Evolutionary conservation across 2,113 vertebrate genomes (phyloP).

Genomic region (Capra hircus): DNA sequence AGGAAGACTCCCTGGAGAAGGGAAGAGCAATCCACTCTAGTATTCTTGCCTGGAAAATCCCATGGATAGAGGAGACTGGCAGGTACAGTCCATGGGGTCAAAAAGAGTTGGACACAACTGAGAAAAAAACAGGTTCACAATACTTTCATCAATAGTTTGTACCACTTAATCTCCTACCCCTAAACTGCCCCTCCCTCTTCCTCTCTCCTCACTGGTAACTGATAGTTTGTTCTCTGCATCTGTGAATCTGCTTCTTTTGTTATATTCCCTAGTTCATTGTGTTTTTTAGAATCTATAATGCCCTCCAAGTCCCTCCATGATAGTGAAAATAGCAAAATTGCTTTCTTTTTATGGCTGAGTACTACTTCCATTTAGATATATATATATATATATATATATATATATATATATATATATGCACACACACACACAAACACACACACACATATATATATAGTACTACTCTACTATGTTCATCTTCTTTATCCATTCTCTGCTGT

Average conservation of each 20-base stretch:
- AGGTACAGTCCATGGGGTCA: neutral
- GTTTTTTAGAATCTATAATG: neutral
- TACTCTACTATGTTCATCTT: neutral
- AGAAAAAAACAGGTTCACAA: neutral
- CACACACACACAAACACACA: too few relatives aligned
- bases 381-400: too few relatives aligned
- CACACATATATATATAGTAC: rapidly evolving
- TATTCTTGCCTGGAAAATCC: neutral
- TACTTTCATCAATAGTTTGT: neutral
- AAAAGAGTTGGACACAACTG: neutral
- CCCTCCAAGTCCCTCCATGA: neutral
- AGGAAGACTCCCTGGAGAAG: neutral
- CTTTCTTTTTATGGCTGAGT: neutral
- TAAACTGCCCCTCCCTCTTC: neutral
- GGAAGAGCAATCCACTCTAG: neutral
- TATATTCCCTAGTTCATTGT: neutral
- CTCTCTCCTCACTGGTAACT: neutral
- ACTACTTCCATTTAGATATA: neutral
- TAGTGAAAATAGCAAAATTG: neutral
- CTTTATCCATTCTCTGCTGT: neutral
- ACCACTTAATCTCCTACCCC: neutral
- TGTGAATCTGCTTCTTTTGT: neutral
- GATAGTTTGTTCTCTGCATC: neutral
- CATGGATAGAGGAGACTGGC: neutral
- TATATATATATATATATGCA: too few relatives aligned